phyloP scores from a whole-genome alignment of 2,797 vertebrate species.

The Mycteria americana region DNA sequence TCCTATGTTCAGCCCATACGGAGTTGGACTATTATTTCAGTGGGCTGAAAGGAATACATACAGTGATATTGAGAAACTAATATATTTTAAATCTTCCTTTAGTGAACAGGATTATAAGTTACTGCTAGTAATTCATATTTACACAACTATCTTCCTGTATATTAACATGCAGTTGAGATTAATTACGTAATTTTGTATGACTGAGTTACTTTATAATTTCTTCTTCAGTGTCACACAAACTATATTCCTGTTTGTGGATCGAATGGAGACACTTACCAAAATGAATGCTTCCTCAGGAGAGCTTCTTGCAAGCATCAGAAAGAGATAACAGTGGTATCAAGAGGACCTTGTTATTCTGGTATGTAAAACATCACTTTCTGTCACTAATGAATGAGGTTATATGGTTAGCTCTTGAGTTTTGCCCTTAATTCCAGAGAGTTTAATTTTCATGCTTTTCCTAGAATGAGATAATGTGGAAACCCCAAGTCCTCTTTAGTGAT shows the following conservation, averaged over 20 bases:
- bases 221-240: slow-evolving; percentile 90
- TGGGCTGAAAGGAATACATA: neutral
- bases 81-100: neutral
- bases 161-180: slow-evolving; percentile 12
- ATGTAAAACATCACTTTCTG: slow-evolving; percentile 61
- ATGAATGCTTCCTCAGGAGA: slow-evolving; percentile 92
- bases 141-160: neutral
- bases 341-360: slow-evolving; percentile 90
- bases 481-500: neutral
- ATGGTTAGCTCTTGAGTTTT: neutral
- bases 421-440: neutral
- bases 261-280: slow-evolving; percentile 96
- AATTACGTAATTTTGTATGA: neutral
- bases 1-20: neutral
- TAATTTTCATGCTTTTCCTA: neutral
- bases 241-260: slow-evolving; percentile 95
- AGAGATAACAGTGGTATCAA: slow-evolving; percentile 85
- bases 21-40: slow-evolving; percentile 19
- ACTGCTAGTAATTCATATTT: neutral
- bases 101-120: neutral
- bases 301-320: slow-evolving; percentile 93
- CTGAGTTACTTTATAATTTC: slow-evolving; percentile 32
- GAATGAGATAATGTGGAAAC: neutral
- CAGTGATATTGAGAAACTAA: neutral
- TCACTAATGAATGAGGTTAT: neutral